These are phyloP conservation scores for Oenanthe oenanthe DNA, from an alignment of 2,113 vertebrate genomes.

Conservation along the genomic window DNA sequence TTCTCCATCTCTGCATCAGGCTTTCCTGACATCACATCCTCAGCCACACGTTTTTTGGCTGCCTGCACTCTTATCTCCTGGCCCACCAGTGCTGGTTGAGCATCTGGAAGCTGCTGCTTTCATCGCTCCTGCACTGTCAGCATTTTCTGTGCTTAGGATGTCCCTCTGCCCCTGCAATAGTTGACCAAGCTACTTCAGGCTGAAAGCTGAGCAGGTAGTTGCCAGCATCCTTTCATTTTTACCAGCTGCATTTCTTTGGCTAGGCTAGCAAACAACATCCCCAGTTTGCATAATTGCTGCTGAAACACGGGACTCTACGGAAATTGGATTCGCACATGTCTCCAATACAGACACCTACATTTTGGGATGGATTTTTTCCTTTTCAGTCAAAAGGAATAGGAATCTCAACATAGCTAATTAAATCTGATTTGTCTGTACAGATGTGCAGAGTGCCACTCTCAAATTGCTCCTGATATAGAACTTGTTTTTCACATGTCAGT, in stretches of 20 bases:
- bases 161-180: not conserved
- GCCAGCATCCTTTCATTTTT: slow-evolving; percentile 55
- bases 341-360: slow-evolving; percentile 30
- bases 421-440: slow-evolving; percentile 35
- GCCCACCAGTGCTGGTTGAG: not conserved
- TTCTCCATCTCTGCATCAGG: not conserved
- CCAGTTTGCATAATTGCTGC: not conserved
- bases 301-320: not conserved
- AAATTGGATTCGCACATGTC: slow-evolving; percentile 7
- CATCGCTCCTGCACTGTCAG: slow-evolving; percentile 13
- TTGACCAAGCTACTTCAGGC: slow-evolving; percentile 27
- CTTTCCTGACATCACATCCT: not conserved
- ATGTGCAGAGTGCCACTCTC: slow-evolving; percentile 10
- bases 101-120: slow-evolving; percentile 23
- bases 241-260: slow-evolving; percentile 52
- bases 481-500: not conserved
- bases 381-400: slow-evolving; percentile 3
- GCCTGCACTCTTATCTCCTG: not conserved
- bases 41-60: not conserved
- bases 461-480: not conserved
- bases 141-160: not conserved
- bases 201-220: slow-evolving; percentile 57
- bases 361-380: slow-evolving; percentile 22
- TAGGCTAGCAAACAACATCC: slow-evolving; percentile 8
- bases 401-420: slow-evolving; percentile 33